A percentile compares a stretch with the other conserved stretches of the same genome.
Conservation (phyloP, 2,113 vertebrate species). For the Illadopsis cleaveri region DNA sequence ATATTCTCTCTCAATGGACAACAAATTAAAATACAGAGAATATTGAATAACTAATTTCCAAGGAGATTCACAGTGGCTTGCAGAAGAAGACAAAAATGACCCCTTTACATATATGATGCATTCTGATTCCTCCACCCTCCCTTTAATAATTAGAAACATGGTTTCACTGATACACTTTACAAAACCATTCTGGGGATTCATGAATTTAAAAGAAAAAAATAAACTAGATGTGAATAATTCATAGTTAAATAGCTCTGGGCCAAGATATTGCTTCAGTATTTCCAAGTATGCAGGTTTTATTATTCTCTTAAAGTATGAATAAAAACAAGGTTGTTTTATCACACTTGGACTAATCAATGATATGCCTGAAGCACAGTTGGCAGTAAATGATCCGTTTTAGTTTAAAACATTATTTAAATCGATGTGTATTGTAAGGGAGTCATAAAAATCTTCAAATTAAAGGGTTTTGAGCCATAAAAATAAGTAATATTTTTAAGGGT, state of each 20-base stretch:
- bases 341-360: slow-evolving; percentile 66
- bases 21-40: not conserved
- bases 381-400: slow-evolving; percentile 64
- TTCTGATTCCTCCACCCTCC: not conserved
- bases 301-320: slow-evolving; percentile 63
- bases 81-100: not conserved
- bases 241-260: slow-evolving; percentile 60
- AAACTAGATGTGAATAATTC: slow-evolving; percentile 59
- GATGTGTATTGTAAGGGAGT: slow-evolving; percentile 56
- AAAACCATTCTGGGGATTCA: slow-evolving; percentile 44
- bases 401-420: slow-evolving; percentile 66
- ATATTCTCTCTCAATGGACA: not conserved
- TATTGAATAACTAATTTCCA: slow-evolving; percentile 1
- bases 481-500: slow-evolving; percentile 37
- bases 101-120: slow-evolving; percentile 4
- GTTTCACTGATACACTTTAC: slow-evolving; percentile 16
- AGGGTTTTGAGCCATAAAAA: slow-evolving; percentile 56
- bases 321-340: slow-evolving; percentile 69
- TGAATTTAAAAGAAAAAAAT: slow-evolving; percentile 50
- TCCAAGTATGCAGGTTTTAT: slow-evolving; percentile 65
- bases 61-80: not conserved
- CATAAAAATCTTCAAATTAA: slow-evolving; percentile 66
- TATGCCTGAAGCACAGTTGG: slow-evolving; percentile 46
- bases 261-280: slow-evolving; percentile 64
- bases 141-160: slow-evolving; percentile 35